Percentiles rank a stretch among this genome's conserved stretches.
Conservation (phyloP, 2,113 vertebrate species). For the Lepus timidus region DNA sequence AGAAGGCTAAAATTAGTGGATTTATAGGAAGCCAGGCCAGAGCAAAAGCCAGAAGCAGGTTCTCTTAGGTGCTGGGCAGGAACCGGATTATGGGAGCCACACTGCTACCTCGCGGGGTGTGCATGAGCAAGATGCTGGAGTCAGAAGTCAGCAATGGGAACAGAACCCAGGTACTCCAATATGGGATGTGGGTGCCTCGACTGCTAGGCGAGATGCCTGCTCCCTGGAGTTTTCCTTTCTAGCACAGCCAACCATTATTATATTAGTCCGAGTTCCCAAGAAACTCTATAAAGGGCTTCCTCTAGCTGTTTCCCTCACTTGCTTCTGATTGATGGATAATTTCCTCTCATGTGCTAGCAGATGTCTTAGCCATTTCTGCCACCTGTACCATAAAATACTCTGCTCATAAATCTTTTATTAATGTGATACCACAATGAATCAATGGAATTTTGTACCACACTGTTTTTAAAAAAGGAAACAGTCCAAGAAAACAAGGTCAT, state of each 20-base stretch:
- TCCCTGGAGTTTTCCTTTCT: neutral
- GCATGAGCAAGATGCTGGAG: too few relatives aligned
- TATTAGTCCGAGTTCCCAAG: conserved; percentile 49
- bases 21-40: too few relatives aligned
- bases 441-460: neutral
- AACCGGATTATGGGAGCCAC: too few relatives aligned
- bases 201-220: too few relatives aligned
- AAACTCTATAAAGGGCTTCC: conserved; percentile 38
- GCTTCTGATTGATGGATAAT: conserved; percentile 65
- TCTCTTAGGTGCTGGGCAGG: too few relatives aligned
- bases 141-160: too few relatives aligned
- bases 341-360: conserved; percentile 59
- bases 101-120: too few relatives aligned
- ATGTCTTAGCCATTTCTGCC: conserved; percentile 37
- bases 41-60: too few relatives aligned
- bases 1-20: neutral
- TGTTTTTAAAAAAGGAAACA: conserved; percentile 9
- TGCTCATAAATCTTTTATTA: conserved; percentile 6
- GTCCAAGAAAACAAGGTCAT: conserved; percentile 9
- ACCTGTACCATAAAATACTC: conserved; percentile 37
- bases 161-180: too few relatives aligned
- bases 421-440: conserved; percentile 11
- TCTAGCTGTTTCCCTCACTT: conserved; percentile 46
- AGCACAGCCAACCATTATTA: neutral
- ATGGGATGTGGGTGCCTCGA: too few relatives aligned